Evolutionary conservation across 2,797 vertebrate species (phyloP), one percentile per base, ranked within the genome.

Genomic region (Microctenopoma lineatum): DNA sequence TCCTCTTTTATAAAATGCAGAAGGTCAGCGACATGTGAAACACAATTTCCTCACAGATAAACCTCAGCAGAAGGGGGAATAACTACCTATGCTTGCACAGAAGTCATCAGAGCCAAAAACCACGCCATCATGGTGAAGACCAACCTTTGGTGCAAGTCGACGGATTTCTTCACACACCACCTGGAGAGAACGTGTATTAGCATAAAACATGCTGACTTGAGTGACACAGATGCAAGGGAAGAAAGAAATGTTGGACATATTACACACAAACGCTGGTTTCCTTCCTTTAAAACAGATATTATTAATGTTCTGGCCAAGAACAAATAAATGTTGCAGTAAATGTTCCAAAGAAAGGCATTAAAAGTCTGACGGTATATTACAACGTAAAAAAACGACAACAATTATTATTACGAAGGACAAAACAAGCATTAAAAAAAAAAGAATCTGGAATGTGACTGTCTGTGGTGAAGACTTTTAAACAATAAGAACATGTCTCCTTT

Each of bases 21-120:
- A 51, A 42, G 13, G 6, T 11, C 26, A 52, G 14, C n/a, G 4
- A 15, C 2, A 12, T 41, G 21, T 39, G 21, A 59, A 15, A 27
- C 29, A 32, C 5, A 32, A 32, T 32, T 5, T 32, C 29, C 29
- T 5, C 5, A 32, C 4, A 32, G 29, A 0, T 4, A 32, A 5
- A 32, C 29, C 5, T 32, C 26, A 38, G 10, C 32, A 36, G 10
- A 45, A 16, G 26, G 39, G 52, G 21, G 5, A 41, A 55, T 21
- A 55, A 61, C 39, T 84, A 97, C 98, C 98, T 95, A 99, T 98
- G 90, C 96, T 99, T 92, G 98, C 98, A 83, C 97, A 97, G 89
- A 99, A 99, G 94, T 99, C 98, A 81, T 99, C 98, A 59, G 97
- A 98, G 90, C 98, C 98, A 81, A 99, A 99, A 82, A 99, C 95